Conservation (phyloP, 2,113 vertebrate genomes). For the Notarius lentiginosus region DNA sequence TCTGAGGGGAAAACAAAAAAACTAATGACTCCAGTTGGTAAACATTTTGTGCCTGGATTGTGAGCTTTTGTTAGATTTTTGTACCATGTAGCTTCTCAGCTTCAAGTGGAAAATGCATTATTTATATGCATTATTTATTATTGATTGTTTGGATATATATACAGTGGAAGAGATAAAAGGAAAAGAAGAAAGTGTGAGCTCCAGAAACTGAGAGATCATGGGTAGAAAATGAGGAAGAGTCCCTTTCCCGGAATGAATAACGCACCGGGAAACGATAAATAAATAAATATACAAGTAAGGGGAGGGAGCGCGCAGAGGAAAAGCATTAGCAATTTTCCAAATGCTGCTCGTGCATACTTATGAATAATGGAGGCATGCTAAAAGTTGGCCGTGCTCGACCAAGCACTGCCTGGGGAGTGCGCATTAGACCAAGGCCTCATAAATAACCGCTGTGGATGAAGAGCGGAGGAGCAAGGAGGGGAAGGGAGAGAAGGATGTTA, state of each 20-base stretch:
- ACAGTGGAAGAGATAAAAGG: neutral
- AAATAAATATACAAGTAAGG: constrained; percentile 60
- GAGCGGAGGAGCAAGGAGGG: constrained; percentile 11
- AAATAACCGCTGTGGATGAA: constrained; percentile 52
- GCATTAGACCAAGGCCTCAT: constrained; percentile 61
- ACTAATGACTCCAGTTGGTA: neutral
- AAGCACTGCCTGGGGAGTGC: constrained; percentile 59
- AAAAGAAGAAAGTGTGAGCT: neutral
- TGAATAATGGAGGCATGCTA: constrained; percentile 60
- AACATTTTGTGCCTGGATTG: neutral
- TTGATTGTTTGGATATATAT: neutral
- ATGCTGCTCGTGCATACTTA: constrained; percentile 58
- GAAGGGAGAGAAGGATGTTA: constrained; percentile 52
- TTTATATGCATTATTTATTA: neutral
- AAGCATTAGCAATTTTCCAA: constrained; percentile 61
- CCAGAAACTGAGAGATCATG: neutral
- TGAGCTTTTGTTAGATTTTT: neutral
- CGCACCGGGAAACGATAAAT: constrained; percentile 57
- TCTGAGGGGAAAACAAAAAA: neutral
- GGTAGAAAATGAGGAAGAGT: constrained; percentile 15
- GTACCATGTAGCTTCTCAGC: neutral
- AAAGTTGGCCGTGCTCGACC: constrained; percentile 53
- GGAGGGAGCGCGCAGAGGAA: constrained; percentile 36
- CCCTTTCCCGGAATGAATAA: constrained; percentile 53
- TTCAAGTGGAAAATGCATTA: constrained; percentile 4